Percentiles rank a stretch among this genome's conserved stretches.
Evolutionary conservation across 2,113 vertebrate species (phyloP).

Genomic region (Catharus minimus): DNA sequence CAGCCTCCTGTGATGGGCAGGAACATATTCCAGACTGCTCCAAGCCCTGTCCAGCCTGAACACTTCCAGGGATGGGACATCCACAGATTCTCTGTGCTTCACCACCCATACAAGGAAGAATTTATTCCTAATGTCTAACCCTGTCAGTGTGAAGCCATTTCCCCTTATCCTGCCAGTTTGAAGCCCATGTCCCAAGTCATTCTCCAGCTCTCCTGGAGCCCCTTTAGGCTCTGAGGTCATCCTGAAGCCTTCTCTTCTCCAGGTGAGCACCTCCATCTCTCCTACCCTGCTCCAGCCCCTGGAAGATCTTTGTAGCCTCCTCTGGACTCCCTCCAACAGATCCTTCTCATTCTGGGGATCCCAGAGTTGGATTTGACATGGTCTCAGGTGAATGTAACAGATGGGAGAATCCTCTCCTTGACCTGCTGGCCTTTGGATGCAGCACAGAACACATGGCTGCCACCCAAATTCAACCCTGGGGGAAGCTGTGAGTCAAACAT

Average conservation of each 20-base stretch:
- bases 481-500: not conserved
- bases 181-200: not conserved
- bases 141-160: not conserved
- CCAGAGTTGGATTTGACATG: rapidly evolving
- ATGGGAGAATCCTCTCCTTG: not conserved
- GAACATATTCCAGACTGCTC: not conserved
- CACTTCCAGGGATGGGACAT: not conserved
- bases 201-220: not conserved
- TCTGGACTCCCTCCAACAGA: not conserved
- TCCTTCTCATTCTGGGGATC: not conserved
- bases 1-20: not conserved
- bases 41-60: not conserved
- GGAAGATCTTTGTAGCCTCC: not conserved
- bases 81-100: not conserved
- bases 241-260: not conserved
- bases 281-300: not conserved
- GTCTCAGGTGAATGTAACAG: not conserved
- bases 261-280: not conserved
- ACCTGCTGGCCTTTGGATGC: not conserved
- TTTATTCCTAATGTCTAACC: not conserved
- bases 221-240: not conserved
- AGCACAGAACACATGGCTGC: not conserved
- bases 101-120: not conserved
- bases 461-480: not conserved
- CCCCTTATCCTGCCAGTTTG: not conserved